phyloP scores from a whole-genome alignment of 2,113 vertebrate genomes.

The Panthera leo region DNA sequence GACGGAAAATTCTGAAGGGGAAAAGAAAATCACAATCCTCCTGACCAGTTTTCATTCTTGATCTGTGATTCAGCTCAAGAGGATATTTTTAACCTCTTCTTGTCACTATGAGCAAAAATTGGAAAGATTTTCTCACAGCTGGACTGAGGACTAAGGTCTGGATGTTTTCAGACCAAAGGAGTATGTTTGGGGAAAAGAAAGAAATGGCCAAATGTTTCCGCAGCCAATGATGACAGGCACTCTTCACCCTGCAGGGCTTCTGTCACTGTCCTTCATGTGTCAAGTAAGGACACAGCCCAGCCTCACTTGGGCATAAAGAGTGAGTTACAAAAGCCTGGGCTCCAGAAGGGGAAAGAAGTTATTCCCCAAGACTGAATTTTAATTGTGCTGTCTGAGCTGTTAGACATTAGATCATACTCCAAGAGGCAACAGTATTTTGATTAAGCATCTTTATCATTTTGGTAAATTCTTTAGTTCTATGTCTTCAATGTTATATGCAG shows the following conservation, averaged over 20 bases:
- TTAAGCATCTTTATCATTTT: background rate
- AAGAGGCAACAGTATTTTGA: background rate
- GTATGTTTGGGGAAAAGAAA: background rate
- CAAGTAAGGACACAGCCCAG: background rate
- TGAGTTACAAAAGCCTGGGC: background rate
- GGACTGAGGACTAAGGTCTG: background rate
- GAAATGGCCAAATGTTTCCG: background rate
- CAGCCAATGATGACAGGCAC: background rate
- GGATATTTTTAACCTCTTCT: background rate
- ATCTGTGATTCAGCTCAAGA: background rate
- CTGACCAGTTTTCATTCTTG: background rate
- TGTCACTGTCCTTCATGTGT: background rate
- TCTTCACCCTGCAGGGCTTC: background rate
- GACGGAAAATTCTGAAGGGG: conserved; percentile 28
- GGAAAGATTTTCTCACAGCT: background rate
- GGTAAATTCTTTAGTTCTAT: background rate
- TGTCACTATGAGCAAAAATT: background rate
- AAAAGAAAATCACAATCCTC: background rate
- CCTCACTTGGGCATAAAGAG: background rate
- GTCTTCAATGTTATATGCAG: background rate
- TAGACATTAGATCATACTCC: conserved; percentile 34
- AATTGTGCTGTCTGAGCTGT: background rate
- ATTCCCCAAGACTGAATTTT: conserved; percentile 4
- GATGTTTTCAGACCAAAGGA: background rate
- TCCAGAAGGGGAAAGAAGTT: background rate